These are phyloP conservation scores for Pogoniulus pusillus DNA, from an alignment of 2,797 vertebrate species.

Conservation along the genomic window DNA sequence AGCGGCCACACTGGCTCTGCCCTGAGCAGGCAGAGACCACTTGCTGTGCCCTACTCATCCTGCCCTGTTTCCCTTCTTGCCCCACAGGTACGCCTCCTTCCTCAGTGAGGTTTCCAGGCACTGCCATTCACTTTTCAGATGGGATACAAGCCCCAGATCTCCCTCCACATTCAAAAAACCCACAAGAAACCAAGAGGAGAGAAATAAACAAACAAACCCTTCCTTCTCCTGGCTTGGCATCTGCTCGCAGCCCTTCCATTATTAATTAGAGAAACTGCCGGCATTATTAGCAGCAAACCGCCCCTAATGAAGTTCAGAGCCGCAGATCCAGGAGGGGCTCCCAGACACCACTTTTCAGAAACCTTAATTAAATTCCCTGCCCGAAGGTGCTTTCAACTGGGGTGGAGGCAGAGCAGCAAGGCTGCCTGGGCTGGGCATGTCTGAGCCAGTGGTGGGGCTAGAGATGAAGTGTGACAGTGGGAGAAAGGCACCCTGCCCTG, in stretches of 20 bases:
- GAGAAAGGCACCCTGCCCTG: not conserved
- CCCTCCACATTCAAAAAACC: not conserved
- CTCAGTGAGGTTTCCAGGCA: not conserved
- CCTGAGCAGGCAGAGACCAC: not conserved
- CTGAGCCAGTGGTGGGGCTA: fast-evolving
- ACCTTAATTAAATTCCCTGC: conserved; percentile 58
- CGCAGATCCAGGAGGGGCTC: conserved; percentile 62
- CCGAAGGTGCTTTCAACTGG: conserved; percentile 35
- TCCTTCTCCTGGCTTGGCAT: conserved; percentile 59
- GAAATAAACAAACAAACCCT: conserved; percentile 61
- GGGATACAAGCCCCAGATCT: not conserved
- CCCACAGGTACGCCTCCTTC: not conserved
- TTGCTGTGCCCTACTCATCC: not conserved
- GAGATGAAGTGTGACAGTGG: not conserved
- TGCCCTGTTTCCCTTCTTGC: not conserved
- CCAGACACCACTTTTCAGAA: conserved; percentile 56
- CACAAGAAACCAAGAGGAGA: not conserved
- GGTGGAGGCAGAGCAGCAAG: not conserved
- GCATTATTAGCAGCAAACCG: conserved; percentile 62
- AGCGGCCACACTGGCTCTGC: fast-evolving
- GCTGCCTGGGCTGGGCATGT: not conserved
- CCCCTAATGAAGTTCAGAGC: conserved; percentile 69
- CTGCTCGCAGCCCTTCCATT: conserved; percentile 62
- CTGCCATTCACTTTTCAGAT: not conserved
- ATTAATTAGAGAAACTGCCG: conserved; percentile 68